Base-by-base conservation (phyloP, 2,888 invertebrate species). In the Latrodectus elegans region DNA sequence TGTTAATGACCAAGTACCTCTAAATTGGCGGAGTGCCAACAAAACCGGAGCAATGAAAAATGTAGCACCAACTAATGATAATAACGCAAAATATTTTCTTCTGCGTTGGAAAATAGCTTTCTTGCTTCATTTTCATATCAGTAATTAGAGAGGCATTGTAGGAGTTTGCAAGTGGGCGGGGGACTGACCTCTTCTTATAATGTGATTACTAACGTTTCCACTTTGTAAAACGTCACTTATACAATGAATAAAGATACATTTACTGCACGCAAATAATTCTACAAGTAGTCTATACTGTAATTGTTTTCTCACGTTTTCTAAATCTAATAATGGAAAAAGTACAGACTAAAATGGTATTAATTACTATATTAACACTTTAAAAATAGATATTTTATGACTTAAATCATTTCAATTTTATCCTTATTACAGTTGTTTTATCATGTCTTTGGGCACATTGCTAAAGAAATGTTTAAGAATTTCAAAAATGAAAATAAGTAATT, bases 41-140 rank as follows among this genome's bases (percentile, higher is more conserved):
- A 60, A 60, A n/a, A n/a, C 14, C n/a, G 12, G 60, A n/a, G n/a
- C 10, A 60, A 60, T 60, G 60, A 60, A 60, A 60, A 60, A 60
- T 60, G 60, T 60, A 60, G 60, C 6, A 60, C 14, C 60, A 60
- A 60, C 14, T 60, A 60, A 60, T 10, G 60, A 60, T n/a, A n/a
- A n/a, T 60, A 60, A 60, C n/a, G 60, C 60, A 60, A 60, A 60
- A 60, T 60, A 60, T 60, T 60, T 60, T 60, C 60, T 60, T 60
- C 14, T 60, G 60, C 12, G 60, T 60, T 14, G 55, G 12, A 55
- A 55, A 55, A 55, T 55, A 60, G 60, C 60, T 60, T 60, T 60
- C 60, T 60, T 60, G 60, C n/a, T 60, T 60, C 60, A 60, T 6
- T 60, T 60, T 60, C 60, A 60, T 60, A 60, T 60, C n/a, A 60